phyloP scores from a whole-genome alignment of 2,797 vertebrate genomes.

The Margarornis squamiger region DNA sequence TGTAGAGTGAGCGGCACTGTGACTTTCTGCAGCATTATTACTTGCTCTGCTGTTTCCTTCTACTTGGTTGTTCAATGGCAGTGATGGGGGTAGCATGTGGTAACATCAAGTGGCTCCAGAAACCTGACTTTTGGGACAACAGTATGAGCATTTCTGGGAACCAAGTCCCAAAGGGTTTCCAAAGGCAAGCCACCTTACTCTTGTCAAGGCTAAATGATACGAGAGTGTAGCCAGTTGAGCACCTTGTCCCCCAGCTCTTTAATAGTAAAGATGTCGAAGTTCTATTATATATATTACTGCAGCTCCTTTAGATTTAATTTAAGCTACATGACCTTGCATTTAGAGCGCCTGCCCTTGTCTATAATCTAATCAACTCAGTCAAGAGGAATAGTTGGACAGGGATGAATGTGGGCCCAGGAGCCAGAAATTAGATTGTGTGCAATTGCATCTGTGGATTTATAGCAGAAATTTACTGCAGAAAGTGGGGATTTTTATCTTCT shows the following conservation, averaged over 20 bases:
- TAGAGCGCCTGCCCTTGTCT: slow-evolving; percentile 35
- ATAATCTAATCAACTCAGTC: slow-evolving; percentile 56
- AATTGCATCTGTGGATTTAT: slow-evolving; percentile 60
- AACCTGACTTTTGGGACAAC: not conserved
- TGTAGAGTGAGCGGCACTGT: not conserved
- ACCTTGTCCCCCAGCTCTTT: not conserved
- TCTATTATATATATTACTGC: slow-evolving; percentile 11
- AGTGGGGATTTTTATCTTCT: slow-evolving; percentile 26
- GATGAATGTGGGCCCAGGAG: slow-evolving; percentile 40
- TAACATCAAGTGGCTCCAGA: not conserved
- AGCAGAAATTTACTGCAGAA: slow-evolving; percentile 49
- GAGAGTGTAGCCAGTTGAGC: not conserved
- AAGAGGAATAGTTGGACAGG: slow-evolving; percentile 51
- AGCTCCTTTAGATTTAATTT: slow-evolving; percentile 56
- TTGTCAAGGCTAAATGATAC: not conserved
- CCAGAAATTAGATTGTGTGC: slow-evolving; percentile 54
- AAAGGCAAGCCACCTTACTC: not conserved
- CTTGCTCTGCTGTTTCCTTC: not conserved
- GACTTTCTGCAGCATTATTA: not conserved
- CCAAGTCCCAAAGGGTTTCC: not conserved
- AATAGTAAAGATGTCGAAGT: not conserved
- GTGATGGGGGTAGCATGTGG: not conserved
- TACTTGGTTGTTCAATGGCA: not conserved
- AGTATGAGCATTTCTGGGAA: not conserved
- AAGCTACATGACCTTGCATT: slow-evolving; percentile 49